These are phyloP conservation scores for Dreissena polymorpha DNA, from an alignment of 1,140 invertebrate genomes.

Conservation along the genomic window DNA sequence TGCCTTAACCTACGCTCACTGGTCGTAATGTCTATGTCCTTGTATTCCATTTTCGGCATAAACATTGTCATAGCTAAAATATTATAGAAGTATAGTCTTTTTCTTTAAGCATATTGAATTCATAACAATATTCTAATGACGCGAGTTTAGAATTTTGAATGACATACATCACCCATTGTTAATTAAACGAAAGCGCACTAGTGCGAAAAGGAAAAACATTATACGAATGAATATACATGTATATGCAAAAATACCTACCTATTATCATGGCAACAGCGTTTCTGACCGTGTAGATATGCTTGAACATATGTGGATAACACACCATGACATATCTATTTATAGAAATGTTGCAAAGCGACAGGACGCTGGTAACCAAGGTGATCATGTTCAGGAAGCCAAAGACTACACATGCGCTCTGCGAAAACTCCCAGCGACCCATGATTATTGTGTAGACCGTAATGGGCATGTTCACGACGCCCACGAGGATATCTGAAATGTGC, in stretches of 20 bases:
- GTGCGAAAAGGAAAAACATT: neutral
- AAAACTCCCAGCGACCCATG: conserved; percentile 44
- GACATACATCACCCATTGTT: too few species aligned
- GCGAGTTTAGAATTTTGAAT: too few species aligned
- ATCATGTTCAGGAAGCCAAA: conserved; percentile 59
- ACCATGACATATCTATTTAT: conserved; percentile 57
- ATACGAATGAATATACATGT: neutral
- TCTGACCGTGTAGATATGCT: conserved; percentile 39
- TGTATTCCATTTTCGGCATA: too few species aligned
- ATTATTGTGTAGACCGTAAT: conserved; percentile 46
- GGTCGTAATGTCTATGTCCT: too few species aligned
- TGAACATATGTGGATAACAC: conserved; percentile 38
- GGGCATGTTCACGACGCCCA: conserved; percentile 57
- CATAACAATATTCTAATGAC: too few species aligned
- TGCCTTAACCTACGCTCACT: too few species aligned
- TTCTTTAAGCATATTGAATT: too few species aligned
- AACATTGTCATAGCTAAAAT: too few species aligned
- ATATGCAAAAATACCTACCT: conserved; percentile 29
- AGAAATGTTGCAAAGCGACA: conserved; percentile 58
- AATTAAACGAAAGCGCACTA: neutral
- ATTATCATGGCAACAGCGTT: conserved; percentile 46
- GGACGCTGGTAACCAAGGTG: conserved; percentile 56
- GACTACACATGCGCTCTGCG: conserved; percentile 22
- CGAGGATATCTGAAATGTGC: conserved; percentile 51
- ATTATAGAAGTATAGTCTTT: too few species aligned